Evolutionary conservation across 2,113 vertebrate species (phyloP), one percentile per base, ranked within the genome.

Genomic region (Platichthys stellatus): DNA sequence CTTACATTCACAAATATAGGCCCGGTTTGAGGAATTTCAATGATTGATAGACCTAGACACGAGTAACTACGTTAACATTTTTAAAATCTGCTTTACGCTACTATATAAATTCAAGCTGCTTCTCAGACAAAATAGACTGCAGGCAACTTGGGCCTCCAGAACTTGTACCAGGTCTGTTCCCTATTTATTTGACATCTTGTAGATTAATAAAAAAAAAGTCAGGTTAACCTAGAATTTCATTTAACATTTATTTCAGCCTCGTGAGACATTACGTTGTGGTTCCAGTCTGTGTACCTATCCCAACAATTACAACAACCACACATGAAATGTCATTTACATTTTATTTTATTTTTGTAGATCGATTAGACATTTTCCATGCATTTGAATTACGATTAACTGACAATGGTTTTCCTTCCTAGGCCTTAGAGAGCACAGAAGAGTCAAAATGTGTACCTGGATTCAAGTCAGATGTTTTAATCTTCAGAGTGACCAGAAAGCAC

Each of bases 401-500:
- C 1, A n/a, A 4, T 63, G 5, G 24, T 70, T 23, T 56, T 0
- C 11, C 68, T 2, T 61, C 1, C 5, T 31, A 94, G 93, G 76
- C 65, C 13, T 73, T 76, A 3, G 47, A 17, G 17, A 62, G 38
- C 7, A 51, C 64, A 13, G 81, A 90, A 59, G 45, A 78, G 45
- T 31, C 75, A 62, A 24, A 82, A 87, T 94, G 93, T 83, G 70
- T 23, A n/a, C 83, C 92, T 40, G 93, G 93, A 7, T 94, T 94
- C 67, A 0, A 77, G 17, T 79, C 89, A 0, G 76, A 93, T 2
- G 1, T 61, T 20, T 70, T 91, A 18, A 38, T 86, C 23, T 88
- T 93, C 71, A 87, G 13, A 82, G 88, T 93, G 38, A 45, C 14
- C 70, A 80, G 63, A 38, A 67, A 47, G n/a, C 67, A 76, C 1